phyloP scores from a whole-genome alignment of 2,113 vertebrate species.

The Alexandromys fortis region DNA sequence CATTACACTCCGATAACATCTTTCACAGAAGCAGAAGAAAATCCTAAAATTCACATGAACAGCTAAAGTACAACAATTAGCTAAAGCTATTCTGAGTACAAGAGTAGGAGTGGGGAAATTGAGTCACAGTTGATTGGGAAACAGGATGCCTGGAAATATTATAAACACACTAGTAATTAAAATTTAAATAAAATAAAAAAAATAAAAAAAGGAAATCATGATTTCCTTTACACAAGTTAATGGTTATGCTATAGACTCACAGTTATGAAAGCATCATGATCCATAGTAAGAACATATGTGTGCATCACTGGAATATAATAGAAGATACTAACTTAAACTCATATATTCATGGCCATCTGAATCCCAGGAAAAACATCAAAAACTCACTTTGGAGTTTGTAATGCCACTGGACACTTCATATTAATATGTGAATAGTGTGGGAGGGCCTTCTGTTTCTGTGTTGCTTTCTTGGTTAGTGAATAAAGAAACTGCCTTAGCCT shows the following conservation, averaged over 20 bases:
- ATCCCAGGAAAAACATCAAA: background rate
- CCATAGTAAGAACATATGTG: background rate
- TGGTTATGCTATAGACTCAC: background rate
- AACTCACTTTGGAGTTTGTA: too few relatives aligned
- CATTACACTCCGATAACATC: background rate
- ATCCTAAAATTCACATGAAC: background rate
- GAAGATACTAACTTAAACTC: background rate
- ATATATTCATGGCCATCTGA: background rate
- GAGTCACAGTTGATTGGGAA: background rate
- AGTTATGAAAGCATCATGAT: background rate
- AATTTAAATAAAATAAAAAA: background rate
- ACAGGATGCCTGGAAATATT: background rate
- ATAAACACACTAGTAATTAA: background rate
- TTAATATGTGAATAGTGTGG: too few relatives aligned
- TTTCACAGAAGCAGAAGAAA: background rate
- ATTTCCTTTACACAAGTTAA: background rate
- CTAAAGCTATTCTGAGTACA: background rate
- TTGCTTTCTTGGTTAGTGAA: too few relatives aligned
- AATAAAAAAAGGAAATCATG: too few relatives aligned
- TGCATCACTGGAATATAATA: background rate
- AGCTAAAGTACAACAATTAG: background rate
- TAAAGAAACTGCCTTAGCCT: too few relatives aligned
- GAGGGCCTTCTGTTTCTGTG: too few relatives aligned
- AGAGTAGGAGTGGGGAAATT: background rate
- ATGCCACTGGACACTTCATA: background rate